Evolutionary conservation across 2,113 vertebrate species (phyloP), one percentile per base, ranked within the genome.

Genomic region (Clarias macrocephalus): DNA sequence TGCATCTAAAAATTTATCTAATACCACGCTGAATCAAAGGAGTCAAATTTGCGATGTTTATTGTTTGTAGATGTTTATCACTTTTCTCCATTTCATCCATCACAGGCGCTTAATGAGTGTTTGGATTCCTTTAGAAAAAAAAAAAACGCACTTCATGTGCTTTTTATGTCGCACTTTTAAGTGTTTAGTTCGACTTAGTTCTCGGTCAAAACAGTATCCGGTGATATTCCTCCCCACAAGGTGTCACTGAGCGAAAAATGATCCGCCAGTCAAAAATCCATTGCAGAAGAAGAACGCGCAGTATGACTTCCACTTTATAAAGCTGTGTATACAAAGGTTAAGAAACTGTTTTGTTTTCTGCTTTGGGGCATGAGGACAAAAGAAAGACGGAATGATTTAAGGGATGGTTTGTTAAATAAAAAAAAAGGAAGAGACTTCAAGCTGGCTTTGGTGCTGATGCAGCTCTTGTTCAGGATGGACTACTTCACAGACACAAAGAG

Each of bases 391-490:
- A 56, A 66, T 68, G 76, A 63, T 75, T 59, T 48, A 65, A 52
- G 37, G 56, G 37, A 52, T 68, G 52, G 77, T 52, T 81, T 85
- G 62, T 52, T 80, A 83, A 88, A 77, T 63, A 37, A 73, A 42
- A 3, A 28, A 68, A 60, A 18, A 83, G 33, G 42, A 65, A 57
- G 18, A 48, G 79, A 87, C 68, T 82, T 84, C 79, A 66, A 80
- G 82, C 72, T 90, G 28, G 86, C 57, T 72, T 83, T 65, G 73
- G 75, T 68, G 85, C 87, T 90, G 89, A 88, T 82, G 62, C 76
- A 19, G 89, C 87, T 84, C 85, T 87, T 83, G 87, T 90, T 90
- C 87, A 48, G 87, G 89, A 90, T 88, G 89, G 89, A 87, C 87
- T 56, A 80, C 83, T 84, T 87, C 86, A 82, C 68, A 82, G 60